Base-by-base conservation (phyloP, 1,140 invertebrate species). In the Streblospio benedicti region DNA sequence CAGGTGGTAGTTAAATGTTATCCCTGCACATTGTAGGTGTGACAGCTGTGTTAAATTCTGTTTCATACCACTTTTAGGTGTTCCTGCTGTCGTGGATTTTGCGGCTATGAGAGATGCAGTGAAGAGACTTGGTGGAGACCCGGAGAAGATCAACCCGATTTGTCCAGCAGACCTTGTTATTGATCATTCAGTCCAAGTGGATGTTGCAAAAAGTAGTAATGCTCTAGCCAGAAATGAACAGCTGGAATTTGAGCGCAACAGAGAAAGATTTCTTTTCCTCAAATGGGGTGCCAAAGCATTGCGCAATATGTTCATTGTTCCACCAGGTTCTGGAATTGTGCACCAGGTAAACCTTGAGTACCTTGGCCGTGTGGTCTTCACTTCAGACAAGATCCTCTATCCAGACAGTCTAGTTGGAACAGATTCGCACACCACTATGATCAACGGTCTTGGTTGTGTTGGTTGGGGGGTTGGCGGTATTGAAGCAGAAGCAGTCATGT, bases 381-480 rank as follows among this genome's bases (percentile, higher is more conserved):
- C 82, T 31, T 84, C 84, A 2, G 68, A 79, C 16, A 67, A 67
- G 6, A 31, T 86, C 1, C 75, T 97, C 1, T 93, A 95, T 75
- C 95, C 94, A 0, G 96, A 99, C 73, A 93, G 90, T 56, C 85
- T 99, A 33, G 94, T 99, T n/a, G 96, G 96, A 12, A 97, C 95
- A 0, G 96, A 99, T 81, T 94, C 91, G 4, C 96, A 99, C 70
- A 99, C 96, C 5, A 97, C 95, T 1, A 98, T 98, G 94, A 96
- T 99, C 51, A 97, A 97, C 75, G 95, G 95, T 2, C 76, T 85
- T 1, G 85, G 85, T 5, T 81, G 87, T 18, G 75, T 87, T 18
- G 85, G 86, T 20, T 87, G 85, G 85, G 85, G 84, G 68, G 82
- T 83, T 28, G 82, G 83, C 25, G 83, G 83, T 50, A 83, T 84